These are phyloP conservation scores for Teleogryllus occipitalis DNA, from an alignment of 1,140 invertebrate species.

Conservation along the genomic window DNA sequence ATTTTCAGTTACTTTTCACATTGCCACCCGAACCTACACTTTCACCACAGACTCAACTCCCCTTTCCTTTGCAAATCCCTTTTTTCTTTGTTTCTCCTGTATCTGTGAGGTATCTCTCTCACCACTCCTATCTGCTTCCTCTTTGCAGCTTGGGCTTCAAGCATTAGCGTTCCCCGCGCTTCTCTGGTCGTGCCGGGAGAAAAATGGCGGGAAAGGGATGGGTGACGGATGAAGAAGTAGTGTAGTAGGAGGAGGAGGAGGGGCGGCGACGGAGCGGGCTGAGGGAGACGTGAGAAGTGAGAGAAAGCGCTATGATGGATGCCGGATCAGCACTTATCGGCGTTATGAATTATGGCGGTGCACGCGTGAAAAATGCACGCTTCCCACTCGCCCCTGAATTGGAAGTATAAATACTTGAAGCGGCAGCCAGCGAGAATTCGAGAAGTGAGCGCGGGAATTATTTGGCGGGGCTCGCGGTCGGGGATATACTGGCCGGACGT, in stretches of 20 bases:
- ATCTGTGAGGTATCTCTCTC: too few relatives aligned
- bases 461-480: not conserved
- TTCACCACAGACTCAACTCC: too few relatives aligned
- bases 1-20: too few relatives aligned
- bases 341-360: not conserved
- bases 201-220: not conserved
- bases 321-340: not conserved
- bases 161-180: too few relatives aligned
- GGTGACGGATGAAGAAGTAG: not conserved
- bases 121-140: too few relatives aligned
- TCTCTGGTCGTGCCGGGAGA: too few relatives aligned
- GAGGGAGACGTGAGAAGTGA: not conserved
- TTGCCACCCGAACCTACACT: too few relatives aligned
- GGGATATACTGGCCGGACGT: not conserved
- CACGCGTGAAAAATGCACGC: not conserved
- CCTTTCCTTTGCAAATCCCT: too few relatives aligned
- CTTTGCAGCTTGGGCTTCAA: too few relatives aligned
- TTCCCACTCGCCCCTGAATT: not conserved
- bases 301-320: not conserved
- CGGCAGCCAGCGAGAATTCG: not conserved
- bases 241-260: not conserved
- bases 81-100: too few relatives aligned
- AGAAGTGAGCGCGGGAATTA: not conserved
- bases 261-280: too few relatives aligned
- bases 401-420: conserved; percentile 5